Conservation (phyloP, 2,797 vertebrate species). For the Morelia viridis region DNA sequence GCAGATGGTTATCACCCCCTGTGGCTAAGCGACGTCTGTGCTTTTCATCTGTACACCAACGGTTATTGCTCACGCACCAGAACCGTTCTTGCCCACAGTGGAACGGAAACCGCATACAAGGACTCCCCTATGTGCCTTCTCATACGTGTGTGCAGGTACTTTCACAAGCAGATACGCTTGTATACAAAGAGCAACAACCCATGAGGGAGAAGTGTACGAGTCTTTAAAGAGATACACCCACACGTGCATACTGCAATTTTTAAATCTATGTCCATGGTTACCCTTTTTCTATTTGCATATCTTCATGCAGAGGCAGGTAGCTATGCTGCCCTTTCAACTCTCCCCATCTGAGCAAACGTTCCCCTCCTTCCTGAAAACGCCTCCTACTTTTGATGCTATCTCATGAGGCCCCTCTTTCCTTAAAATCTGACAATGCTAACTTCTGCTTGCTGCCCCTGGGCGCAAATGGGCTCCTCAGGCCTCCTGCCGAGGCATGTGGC, state of each 20-base stretch:
- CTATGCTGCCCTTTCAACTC: not conserved
- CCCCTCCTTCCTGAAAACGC: not conserved
- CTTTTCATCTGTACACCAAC: slow-evolving; percentile 17
- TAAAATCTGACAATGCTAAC: not conserved
- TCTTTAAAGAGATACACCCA: not conserved
- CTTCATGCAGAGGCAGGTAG: not conserved
- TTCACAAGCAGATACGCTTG: not conserved
- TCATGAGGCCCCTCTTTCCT: not conserved
- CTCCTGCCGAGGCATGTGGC: not conserved
- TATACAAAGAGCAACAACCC: not conserved
- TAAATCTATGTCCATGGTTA: not conserved
- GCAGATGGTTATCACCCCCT: slow-evolving; percentile 29
- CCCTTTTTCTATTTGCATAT: not conserved
- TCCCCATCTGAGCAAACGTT: not conserved
- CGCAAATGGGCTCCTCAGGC: not conserved
- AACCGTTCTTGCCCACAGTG: slow-evolving; percentile 22
- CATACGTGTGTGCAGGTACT: not conserved
- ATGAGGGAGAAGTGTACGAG: not conserved
- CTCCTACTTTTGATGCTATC: not conserved
- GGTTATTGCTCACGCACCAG: slow-evolving; percentile 25
- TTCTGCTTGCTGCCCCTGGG: not conserved
- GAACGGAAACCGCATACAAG: slow-evolving; percentile 27
- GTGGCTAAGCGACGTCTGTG: slow-evolving; percentile 20
- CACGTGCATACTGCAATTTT: not conserved
- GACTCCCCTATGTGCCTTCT: not conserved